These are phyloP conservation scores for Horisme vitalbata DNA, from an alignment of 2,888 invertebrate genomes.

Conservation along the genomic window DNA sequence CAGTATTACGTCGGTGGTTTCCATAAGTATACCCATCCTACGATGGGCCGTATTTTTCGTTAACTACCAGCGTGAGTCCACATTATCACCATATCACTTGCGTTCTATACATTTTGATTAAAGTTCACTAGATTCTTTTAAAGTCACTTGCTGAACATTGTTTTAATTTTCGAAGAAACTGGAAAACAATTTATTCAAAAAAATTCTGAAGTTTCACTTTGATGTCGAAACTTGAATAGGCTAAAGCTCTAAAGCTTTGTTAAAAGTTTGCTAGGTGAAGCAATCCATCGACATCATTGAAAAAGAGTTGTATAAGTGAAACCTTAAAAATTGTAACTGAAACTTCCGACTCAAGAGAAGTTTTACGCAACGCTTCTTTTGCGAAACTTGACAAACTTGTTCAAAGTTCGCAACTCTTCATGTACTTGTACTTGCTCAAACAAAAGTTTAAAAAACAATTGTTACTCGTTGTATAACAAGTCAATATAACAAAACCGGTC, in stretches of 20 bases:
- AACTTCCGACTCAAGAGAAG: conserved; percentile 12
- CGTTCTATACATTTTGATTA: conserved; percentile 49
- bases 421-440: neutral
- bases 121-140: conserved; percentile 18
- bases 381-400: conserved; percentile 15
- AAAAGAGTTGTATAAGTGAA: conserved; percentile 30
- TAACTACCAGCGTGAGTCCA: conserved; percentile 52
- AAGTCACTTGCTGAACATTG: conserved; percentile 36
- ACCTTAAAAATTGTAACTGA: conserved; percentile 18
- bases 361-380: conserved; percentile 15
- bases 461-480: neutral
- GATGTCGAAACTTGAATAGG: conserved; percentile 6
- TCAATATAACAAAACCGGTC: no score
- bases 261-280: conserved; percentile 35
- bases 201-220: conserved; percentile 5
- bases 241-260: conserved; percentile 34
- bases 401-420: conserved; percentile 6
- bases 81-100: conserved; percentile 51
- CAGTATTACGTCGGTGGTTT: conserved; percentile 72
- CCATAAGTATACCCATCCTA: conserved; percentile 82
- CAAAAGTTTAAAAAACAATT: neutral
- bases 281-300: conserved; percentile 34
- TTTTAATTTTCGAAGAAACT: conserved; percentile 13
- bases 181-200: conserved; percentile 27
- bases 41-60: conserved; percentile 49